phyloP scores from a whole-genome alignment of 1,140 invertebrate genomes.

The Centruroides vittatus region DNA sequence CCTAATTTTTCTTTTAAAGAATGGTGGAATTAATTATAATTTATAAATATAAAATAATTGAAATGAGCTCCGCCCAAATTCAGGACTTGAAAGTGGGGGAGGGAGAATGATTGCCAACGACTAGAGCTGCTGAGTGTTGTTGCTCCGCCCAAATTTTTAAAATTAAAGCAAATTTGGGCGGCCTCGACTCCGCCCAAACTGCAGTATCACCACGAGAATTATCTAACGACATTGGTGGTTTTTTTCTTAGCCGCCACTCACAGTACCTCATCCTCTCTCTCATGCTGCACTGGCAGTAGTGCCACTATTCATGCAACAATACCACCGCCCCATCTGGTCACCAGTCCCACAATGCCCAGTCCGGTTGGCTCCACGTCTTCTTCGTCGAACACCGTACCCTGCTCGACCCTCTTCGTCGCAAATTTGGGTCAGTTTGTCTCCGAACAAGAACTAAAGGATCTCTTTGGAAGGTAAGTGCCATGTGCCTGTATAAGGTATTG shows the following conservation, averaged over 20 bases:
- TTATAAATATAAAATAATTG: no score
- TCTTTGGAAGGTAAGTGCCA: slow-evolving; percentile 73
- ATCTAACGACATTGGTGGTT: not conserved
- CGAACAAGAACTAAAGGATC: slow-evolving; percentile 50
- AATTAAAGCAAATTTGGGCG: no score
- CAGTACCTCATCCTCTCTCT: slow-evolving; percentile 31
- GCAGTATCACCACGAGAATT: no score
- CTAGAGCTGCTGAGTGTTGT: no score
- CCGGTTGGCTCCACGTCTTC: slow-evolving; percentile 45
- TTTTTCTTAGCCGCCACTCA: slow-evolving; percentile 36
- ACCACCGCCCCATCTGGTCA: slow-evolving; percentile 19
- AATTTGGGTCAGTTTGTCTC: slow-evolving; percentile 19
- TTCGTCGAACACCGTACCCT: slow-evolving; percentile 54
- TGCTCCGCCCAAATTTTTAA: no score
- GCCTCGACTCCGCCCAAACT: no score
- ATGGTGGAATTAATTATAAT: no score
- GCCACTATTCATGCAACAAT: slow-evolving; percentile 29
- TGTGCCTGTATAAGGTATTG: no score
- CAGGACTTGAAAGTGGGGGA: no score
- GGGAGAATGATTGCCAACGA: no score
- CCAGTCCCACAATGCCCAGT: slow-evolving; percentile 39
- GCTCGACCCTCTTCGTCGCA: slow-evolving; percentile 53
- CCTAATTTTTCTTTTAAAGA: no score
- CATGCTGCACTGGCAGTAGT: slow-evolving; percentile 44
- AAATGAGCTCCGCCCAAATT: no score